Base-by-base conservation (phyloP, 2,888 invertebrate genomes). In the Thalpophila matura region DNA sequence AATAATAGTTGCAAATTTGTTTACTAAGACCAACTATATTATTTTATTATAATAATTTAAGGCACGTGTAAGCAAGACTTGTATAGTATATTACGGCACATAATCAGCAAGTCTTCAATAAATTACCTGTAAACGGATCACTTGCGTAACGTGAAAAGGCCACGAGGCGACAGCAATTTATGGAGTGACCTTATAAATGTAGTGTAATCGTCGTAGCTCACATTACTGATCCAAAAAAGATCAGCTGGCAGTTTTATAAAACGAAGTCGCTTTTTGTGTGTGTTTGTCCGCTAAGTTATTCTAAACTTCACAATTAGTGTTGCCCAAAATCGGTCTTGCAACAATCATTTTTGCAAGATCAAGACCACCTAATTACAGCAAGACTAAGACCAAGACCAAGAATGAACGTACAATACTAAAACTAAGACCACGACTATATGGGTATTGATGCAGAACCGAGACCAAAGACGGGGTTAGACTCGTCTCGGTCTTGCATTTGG, bases 181-280 rank as follows among this genome's bases (percentile, higher is more conserved):
- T 64, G 6, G 38, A 38, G 22, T 47, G 60, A 64, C 53, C 58
- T 49, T 64, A 60, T 47, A 38, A 49, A 20, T 37, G 29, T 59
- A 3, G n/a, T 42, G 37, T 66, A 70, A 64, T 57, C 20, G 22
- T n/a, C 16, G 5, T 24, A 49, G 61, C 31, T 71, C 63, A 22
- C 46, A 58, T 75, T 72, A 62, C 66, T 12, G 12, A 42, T 58
- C 60, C 64, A 59, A 49, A 67, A 58, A 49, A 55, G 24, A 37
- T 27, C n/a, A 3, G 24, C 10, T 38, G 35, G 26, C 42, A 24
- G 22, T 50, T 37, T 35, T n/a, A n/a, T n/a, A n/a, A n/a, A n/a
- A n/a, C n/a, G n/a, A n/a, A n/a, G n/a, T n/a, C n/a, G n/a, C n/a
- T n/a, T n/a, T n/a, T n/a, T n/a, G n/a, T n/a, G n/a, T n/a, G n/a